These are phyloP conservation scores for Piaya cayana DNA, from an alignment of 2,113 vertebrate species.

Conservation along the genomic window DNA sequence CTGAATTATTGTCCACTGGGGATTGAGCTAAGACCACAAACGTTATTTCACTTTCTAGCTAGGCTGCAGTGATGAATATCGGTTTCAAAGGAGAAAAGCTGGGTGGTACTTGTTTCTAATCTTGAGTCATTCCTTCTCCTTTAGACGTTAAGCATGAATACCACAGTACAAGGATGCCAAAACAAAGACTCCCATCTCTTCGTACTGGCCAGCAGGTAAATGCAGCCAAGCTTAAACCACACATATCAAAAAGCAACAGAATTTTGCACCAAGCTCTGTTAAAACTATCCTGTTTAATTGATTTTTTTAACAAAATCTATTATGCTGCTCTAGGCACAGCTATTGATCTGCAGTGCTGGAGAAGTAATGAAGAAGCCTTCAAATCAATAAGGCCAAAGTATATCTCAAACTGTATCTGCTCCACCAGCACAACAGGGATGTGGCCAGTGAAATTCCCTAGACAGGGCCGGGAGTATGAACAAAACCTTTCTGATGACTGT, in stretches of 20 bases:
- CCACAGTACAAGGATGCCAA: neutral
- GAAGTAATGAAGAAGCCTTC: constrained; percentile 76
- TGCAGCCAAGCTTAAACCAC: neutral
- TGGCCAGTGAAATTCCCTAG: constrained; percentile 52
- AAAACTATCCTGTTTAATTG: constrained; percentile 74
- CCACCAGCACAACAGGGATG: constrained; percentile 38
- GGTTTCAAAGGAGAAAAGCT: constrained; percentile 23
- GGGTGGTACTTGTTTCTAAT: constrained; percentile 1
- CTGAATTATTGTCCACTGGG: constrained; percentile 14
- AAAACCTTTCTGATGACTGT: constrained; percentile 17
- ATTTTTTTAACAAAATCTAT: constrained; percentile 76
- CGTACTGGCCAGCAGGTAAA: neutral
- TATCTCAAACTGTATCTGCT: constrained; percentile 64
- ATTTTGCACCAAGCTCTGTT: constrained; percentile 34
- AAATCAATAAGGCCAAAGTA: constrained; percentile 77
- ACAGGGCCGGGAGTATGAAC: neutral
- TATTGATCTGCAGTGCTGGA: constrained; percentile 71
- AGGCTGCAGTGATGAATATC: neutral
- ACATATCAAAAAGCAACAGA: neutral
- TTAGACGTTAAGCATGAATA: neutral
- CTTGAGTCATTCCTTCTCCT: neutral
- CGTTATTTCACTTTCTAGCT: constrained; percentile 16
- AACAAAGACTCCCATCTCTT: neutral
- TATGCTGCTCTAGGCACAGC: constrained; percentile 68
- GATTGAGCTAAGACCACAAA: constrained; percentile 43